Base-by-base conservation (phyloP, 2,888 invertebrate genomes). In the Fragum whitleyi region DNA sequence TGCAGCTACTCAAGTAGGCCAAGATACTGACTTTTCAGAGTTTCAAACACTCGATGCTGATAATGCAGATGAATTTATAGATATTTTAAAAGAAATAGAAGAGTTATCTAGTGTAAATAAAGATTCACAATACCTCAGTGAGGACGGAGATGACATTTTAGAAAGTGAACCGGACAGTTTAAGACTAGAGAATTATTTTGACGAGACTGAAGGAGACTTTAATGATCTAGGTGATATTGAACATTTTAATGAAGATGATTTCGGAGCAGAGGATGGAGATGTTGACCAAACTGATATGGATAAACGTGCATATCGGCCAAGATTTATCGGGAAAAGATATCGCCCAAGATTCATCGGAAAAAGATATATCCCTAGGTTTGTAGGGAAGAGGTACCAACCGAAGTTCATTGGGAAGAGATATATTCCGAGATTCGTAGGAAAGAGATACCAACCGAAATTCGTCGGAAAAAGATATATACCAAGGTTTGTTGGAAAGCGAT, bases 391-490 rank as follows among this genome's bases (percentile, higher is more conserved):
- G 23, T 84, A 84, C n/a, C 53, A 57, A 7, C 86, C 87, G 1
- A 73, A 75, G 57, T 86, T 88, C 77, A 71, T 88, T 3, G 88
- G 87, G 29, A 89, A 87, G 47, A 62, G 85, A 51, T 79, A 79
- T 36, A 71, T 55, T 0, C 87, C 87, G 1, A 72, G 74, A 47
- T 88, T 87, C 74, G 86, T 88, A 14, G 88, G 88, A 11, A 88
- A 86, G 73, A 62, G 88, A 55, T 80, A 86, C 16, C 51, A 69
- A 16, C 89, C 88, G 11, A 79, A 68, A 62, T 87, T 88, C 69
- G 77, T 87, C 9, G 89, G 88, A 26, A 89, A 88, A 78, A 62
- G 87, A 21, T 77, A 77, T 23, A 68, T 23, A 7, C 85, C 87
- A 0, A 51, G 42, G 23, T 83, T 83, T 59, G 71, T 83, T 16